phyloP scores from a whole-genome alignment of 1,140 invertebrate genomes.

The Venustaconcha ellipsiformis region DNA sequence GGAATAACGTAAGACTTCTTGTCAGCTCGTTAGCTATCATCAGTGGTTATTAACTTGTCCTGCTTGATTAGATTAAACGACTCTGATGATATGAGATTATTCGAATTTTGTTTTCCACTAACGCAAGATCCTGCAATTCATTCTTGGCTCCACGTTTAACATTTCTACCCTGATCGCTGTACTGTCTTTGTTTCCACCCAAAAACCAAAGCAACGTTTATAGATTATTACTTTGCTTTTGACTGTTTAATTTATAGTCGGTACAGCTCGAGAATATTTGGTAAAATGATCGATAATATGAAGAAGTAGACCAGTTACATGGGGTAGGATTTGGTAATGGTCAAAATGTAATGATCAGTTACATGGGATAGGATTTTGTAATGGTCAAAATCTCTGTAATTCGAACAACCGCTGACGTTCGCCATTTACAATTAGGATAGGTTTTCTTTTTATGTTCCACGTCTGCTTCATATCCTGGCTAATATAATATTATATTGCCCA shows the following conservation, averaged over 20 bases:
- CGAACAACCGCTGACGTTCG: too few species aligned
- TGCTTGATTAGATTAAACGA: neutral
- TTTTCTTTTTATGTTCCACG: too few species aligned
- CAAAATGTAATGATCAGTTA: too few species aligned
- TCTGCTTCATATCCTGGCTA: too few species aligned
- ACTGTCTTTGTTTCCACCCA: neutral
- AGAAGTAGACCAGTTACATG: constrained; percentile 23
- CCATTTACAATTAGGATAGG: too few species aligned
- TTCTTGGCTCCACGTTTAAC: neutral
- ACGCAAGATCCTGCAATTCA: neutral
- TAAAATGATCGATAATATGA: constrained; percentile 38
- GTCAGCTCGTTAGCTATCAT: neutral
- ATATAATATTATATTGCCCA: too few species aligned
- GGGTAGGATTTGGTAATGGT: too few species aligned
- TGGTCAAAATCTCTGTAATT: too few species aligned
- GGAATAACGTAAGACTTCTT: neutral
- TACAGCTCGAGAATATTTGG: constrained; percentile 34
- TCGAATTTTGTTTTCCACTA: constrained; percentile 1
- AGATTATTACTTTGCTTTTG: constrained; percentile 1
- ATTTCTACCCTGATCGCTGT: constrained; percentile 7
- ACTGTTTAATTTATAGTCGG: constrained; percentile 17
- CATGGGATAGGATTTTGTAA: too few species aligned
- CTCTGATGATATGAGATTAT: neutral
- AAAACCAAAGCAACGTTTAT: constrained; percentile 2
- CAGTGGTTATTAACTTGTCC: neutral